Conservation (phyloP, 2,797 vertebrate species). For the Gila robusta region DNA sequence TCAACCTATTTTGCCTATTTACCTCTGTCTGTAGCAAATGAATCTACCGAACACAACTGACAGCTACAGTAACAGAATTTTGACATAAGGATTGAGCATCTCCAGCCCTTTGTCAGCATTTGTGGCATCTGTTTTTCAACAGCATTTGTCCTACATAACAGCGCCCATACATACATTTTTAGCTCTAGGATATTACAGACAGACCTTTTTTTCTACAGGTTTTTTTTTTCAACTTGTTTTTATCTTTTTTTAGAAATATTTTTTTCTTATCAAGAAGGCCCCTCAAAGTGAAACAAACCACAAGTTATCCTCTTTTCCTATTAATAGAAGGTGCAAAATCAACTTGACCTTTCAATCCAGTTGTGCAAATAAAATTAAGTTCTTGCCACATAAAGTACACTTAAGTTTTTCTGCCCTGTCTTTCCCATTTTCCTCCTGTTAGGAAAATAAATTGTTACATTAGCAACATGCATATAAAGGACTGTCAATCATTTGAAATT, state of each 20-base stretch:
- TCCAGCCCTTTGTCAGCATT: too few relatives aligned
- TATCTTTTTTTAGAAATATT: background rate
- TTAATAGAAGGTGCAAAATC: background rate
- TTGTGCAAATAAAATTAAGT: background rate
- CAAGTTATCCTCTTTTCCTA: background rate
- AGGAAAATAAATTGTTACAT: constrained; percentile 73
- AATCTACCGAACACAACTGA: too few relatives aligned
- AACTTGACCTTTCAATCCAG: background rate
- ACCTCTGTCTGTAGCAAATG: too few relatives aligned
- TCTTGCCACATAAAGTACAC: background rate
- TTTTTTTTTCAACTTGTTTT: background rate
- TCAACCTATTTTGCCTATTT: too few relatives aligned
- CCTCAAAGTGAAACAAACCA: background rate
- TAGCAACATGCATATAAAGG: constrained; percentile 77
- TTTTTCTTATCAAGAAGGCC: background rate
- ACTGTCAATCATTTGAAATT: constrained; percentile 84
- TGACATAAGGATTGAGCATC: too few relatives aligned
- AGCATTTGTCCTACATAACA: background rate
- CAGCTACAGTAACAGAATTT: too few relatives aligned
- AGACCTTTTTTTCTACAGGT: background rate
- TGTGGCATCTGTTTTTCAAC: too few relatives aligned
- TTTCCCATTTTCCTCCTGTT: constrained; percentile 51
- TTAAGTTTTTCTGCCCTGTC: constrained; percentile 3
- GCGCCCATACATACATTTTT: background rate
- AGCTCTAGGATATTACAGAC: background rate